Evolutionary conservation across 2,113 vertebrate species (phyloP).

Genomic region (Baryphthengus martii): DNA sequence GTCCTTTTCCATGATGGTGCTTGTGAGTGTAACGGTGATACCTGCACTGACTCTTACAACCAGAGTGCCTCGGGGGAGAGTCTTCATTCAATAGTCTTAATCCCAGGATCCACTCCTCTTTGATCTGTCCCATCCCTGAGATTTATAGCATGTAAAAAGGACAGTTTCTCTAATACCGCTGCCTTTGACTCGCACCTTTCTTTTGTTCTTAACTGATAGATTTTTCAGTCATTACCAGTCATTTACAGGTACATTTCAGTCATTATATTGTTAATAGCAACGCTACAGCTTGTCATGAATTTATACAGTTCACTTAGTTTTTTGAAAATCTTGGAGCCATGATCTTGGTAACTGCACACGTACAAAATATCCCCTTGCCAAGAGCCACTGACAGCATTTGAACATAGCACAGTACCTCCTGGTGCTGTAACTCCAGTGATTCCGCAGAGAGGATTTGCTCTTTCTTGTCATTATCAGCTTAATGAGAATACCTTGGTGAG

Average conservation of each 20-base stretch:
- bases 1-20: neutral
- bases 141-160: neutral
- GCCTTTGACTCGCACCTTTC: neutral
- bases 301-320: neutral
- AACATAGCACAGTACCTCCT: neutral
- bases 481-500: neutral
- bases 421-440: neutral
- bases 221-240: neutral
- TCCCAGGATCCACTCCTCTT: neutral
- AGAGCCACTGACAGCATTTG: neutral
- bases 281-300: neutral
- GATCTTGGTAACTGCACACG: neutral
- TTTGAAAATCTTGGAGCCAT: neutral
- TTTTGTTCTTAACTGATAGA: neutral
- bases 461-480: neutral
- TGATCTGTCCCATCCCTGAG: neutral
- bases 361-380: neutral
- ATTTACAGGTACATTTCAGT: neutral
- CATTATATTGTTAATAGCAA: neutral
- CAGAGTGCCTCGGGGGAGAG: neutral
- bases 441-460: neutral
- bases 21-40: neutral
- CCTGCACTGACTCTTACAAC: neutral
- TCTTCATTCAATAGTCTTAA: neutral
- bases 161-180: neutral